Conservation (phyloP, 2,797 vertebrate species). For the Masticophis lateralis region DNA sequence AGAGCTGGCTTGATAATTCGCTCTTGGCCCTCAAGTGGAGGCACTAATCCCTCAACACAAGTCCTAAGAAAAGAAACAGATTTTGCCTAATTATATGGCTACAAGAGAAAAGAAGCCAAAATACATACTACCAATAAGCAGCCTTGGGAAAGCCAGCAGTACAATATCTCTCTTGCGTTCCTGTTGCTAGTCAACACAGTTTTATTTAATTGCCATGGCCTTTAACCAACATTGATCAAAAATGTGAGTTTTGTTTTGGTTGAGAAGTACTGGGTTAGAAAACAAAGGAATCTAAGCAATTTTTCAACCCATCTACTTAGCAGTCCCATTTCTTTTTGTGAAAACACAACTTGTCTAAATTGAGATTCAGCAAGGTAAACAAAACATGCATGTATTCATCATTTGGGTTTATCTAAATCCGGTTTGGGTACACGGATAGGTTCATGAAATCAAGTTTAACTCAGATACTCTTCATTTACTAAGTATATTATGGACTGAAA, state of each 20-base stretch:
- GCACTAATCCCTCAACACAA: conserved; percentile 73
- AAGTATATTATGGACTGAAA: conserved; percentile 9
- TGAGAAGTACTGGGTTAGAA: background rate
- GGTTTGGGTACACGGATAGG: background rate
- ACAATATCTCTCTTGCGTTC: background rate
- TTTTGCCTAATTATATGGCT: background rate
- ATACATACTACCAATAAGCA: background rate
- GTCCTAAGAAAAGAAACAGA: conserved; percentile 58
- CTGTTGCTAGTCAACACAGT: background rate
- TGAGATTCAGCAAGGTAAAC: background rate
- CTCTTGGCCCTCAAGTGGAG: conserved; percentile 68
- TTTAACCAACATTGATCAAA: background rate
- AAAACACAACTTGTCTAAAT: background rate
- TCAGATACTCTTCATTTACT: background rate
- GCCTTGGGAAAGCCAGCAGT: background rate
- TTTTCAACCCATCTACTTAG: background rate
- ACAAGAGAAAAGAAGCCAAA: conserved; percentile 22
- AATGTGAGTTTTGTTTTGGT: background rate
- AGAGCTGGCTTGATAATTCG: conserved; percentile 83
- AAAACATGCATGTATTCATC: background rate
- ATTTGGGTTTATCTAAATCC: background rate
- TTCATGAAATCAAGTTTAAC: background rate
- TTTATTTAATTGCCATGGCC: background rate
- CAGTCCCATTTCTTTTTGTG: background rate
- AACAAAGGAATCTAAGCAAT: background rate